Evolutionary conservation across 1,140 invertebrate genomes (phyloP), one percentile per base, ranked within the genome.

Genomic region (Drosophila kikkawai): DNA sequence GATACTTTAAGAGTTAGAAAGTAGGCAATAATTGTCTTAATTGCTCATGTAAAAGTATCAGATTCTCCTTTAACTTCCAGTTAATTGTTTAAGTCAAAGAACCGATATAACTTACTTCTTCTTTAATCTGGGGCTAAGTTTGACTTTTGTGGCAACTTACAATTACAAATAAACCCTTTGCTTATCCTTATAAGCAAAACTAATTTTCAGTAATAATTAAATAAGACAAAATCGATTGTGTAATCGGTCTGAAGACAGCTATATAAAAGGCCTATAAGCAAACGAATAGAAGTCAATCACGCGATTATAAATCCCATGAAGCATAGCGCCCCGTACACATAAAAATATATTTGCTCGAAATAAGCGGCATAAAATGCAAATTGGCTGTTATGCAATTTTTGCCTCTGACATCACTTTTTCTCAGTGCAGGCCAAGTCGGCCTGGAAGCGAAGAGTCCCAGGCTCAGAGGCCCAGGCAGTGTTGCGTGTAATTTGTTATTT

Each of bases 401-500:
- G 7, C 3, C 17, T 55, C 7, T 36, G 12, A 2, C 12, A 22
- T 15, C 17, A 22, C n/a, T 57, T 66, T 70, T 37, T 57, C 19
- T n/a, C 69, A 73, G 68, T 67, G 67, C 48, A 53, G 68, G 15
- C 42, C 50, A 56, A 19, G 64, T 71, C 26, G 64, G 64, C 15
- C 41, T 17, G 47, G 22, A 41, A 45, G 65, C 41, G 17, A 44
- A 75, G 51, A 65, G 44, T 69, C 63, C 37, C 66, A 61, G 57
- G 53, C 68, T 55, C 26, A 51, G 44, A 53, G 63, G 42, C 68
- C 67, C 29, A 59, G 45, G 69, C 88, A 91, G 83, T 91, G 88
- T 91, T 91, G 88, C 88, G 88, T 91, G 87, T 91, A 91, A 91
- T 91, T 91, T 91, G 88, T 91, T 91, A 91, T 91, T 91, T 91